Evolutionary conservation across 53 echinoderm and acorn worm genomes (phyloP), one percentile per base, ranked within the genome.

Genomic region (Echinometra lucunter): DNA sequence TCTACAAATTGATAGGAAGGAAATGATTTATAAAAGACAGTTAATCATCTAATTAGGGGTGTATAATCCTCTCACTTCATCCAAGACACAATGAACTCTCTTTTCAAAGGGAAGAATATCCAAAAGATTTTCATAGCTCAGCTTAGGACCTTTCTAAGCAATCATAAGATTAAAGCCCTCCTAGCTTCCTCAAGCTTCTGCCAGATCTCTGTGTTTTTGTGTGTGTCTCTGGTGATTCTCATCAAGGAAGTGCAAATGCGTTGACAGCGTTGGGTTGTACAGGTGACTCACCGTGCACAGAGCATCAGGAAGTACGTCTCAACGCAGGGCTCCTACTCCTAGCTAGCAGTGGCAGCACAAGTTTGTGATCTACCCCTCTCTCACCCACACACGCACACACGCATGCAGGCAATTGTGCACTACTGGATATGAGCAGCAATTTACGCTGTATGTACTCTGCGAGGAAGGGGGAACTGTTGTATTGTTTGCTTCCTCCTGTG

Each of bases 241-340:
- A 69, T 91, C 67, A 70, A 91, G 91, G 91, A 91, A 91, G 91
- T 91, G 91, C 32, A 91, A 91, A 91, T 69, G 91, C 91, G 44
- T 69, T 70, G 91, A 91, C 91, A 91, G 91, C 91, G 44, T 69
- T 70, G 44, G n/a, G 60, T 70, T 91, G 70, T 91, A 60, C 63
- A 66, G 66, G 45, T 91, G 91, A 91, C 66, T 91, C 91, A 91
- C 45, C 45, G 9, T 91, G 70, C 70, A 27, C 60, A 37, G 70
- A 15, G 91, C 45, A 91, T 91, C 91, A 91, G 91, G 91, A 91
- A 91, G 69, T 91, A 91, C 49, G 70, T 91, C 91, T 45, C 91
- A 66, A 67, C 45, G 91, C 66, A 45, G 91, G 28, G 45, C 70
- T 91, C 60, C 89, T 38, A 37, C 28, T 40, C 1, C 45, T 11